Percentiles rank a stretch among this genome's conserved stretches.
phyloP scores from a whole-genome alignment of 2,113 vertebrate genomes.

The Pluvianellus socialis region DNA sequence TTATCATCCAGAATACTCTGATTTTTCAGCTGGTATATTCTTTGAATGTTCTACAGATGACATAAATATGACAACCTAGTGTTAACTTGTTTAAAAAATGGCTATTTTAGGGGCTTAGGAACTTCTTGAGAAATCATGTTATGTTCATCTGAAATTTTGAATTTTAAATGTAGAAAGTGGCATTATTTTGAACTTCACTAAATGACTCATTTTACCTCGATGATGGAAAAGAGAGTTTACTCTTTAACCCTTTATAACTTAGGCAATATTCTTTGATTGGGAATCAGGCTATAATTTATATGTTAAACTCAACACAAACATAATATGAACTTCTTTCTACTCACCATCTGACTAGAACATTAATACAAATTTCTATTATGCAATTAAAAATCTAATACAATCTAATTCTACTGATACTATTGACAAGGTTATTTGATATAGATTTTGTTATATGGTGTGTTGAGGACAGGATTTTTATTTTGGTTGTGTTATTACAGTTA shows the following conservation, averaged over 20 bases:
- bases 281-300: not conserved
- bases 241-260: not conserved
- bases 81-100: not conserved
- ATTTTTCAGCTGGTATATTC: not conserved
- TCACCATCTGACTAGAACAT: not conserved
- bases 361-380: not conserved
- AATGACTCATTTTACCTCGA: not conserved
- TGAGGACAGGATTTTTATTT: not conserved
- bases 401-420: not conserved
- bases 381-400: not conserved
- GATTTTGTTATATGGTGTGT: not conserved
- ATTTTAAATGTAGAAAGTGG: not conserved
- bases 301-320: not conserved
- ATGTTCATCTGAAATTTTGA: not conserved
- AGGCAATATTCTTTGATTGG: not conserved
- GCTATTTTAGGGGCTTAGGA: not conserved
- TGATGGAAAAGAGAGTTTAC: not conserved
- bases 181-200: not conserved
- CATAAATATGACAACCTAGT: not conserved
- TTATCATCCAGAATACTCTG: not conserved
- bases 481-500: not conserved
- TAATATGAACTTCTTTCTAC: not conserved
- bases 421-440: not conserved
- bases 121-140: not conserved
- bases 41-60: not conserved